Evolutionary conservation across 2,113 vertebrate species (phyloP).

Genomic region (Epinephelus cyanopodus): DNA sequence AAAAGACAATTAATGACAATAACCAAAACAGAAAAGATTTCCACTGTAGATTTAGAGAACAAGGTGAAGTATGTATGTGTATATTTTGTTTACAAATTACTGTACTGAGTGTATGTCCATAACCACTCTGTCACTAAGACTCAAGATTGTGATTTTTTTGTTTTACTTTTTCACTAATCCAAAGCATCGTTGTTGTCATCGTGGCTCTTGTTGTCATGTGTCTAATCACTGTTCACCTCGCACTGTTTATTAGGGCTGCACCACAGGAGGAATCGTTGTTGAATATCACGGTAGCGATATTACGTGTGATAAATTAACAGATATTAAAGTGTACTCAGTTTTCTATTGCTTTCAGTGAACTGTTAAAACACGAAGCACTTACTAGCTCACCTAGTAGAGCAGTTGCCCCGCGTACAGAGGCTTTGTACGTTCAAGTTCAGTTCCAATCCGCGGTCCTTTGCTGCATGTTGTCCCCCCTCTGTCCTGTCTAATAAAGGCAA

Average conservation of each 20-base stretch:
- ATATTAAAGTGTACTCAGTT: no score
- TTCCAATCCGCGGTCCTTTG: no score
- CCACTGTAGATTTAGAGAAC: slow-evolving; percentile 56
- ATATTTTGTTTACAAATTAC: slow-evolving; percentile 67
- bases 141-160: slow-evolving; percentile 72
- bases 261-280: no score
- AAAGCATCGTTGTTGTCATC: slow-evolving; percentile 55
- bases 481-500: no score
- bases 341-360: no score
- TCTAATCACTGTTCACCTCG: slow-evolving; percentile 39
- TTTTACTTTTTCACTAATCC: slow-evolving; percentile 65
- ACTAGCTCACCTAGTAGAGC: no score
- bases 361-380: no score
- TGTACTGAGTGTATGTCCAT: slow-evolving; percentile 50
- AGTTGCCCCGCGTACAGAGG: no score
- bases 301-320: no score
- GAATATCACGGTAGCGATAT: no score
- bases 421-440: no score
- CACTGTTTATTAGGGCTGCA: not conserved
- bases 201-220: slow-evolving; percentile 28
- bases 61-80: slow-evolving; percentile 52
- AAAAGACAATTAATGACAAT: slow-evolving; percentile 44
- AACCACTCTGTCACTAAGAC: slow-evolving; percentile 63
- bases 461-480: no score
- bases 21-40: slow-evolving; percentile 67